Evolutionary conservation across 2,113 vertebrate genomes (phyloP).

Genomic region (Scophthalmus maximus): DNA sequence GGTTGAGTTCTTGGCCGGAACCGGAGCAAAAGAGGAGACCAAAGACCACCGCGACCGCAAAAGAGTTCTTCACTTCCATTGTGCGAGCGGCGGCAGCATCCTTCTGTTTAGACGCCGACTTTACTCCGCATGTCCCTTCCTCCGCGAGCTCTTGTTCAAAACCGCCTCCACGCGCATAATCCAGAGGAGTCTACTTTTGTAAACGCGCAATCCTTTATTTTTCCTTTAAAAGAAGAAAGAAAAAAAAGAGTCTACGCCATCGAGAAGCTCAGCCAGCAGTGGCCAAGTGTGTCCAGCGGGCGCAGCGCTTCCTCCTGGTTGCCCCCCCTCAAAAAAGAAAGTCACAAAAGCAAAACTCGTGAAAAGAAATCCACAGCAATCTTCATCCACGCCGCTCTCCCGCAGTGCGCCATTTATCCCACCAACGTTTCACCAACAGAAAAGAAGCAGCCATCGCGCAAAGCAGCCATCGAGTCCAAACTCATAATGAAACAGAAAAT

Average conservation of each 20-base stretch:
- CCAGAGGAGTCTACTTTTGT: slow-evolving; percentile 12
- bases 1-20: slow-evolving; percentile 81
- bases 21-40: slow-evolving; percentile 72
- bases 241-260: too few species aligned
- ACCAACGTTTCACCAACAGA: slow-evolving; percentile 8
- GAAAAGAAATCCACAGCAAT: slow-evolving; percentile 37
- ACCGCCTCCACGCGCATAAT: slow-evolving; percentile 36
- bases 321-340: too few species aligned
- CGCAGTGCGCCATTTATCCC: slow-evolving; percentile 45
- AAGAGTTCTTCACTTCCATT: slow-evolving; percentile 83
- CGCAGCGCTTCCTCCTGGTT: slow-evolving; percentile 36
- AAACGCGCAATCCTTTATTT: slow-evolving; percentile 30
- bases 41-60: slow-evolving; percentile 72
- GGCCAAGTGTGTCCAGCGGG: slow-evolving; percentile 32
- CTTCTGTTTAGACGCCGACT: slow-evolving; percentile 79
- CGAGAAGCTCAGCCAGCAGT: slow-evolving; percentile 36
- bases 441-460: slow-evolving; percentile 24
- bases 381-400: slow-evolving; percentile 20
- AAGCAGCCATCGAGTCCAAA: slow-evolving; percentile 19
- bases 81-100: slow-evolving; percentile 82
- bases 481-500: slow-evolving; percentile 33
- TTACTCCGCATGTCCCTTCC: slow-evolving; percentile 70
- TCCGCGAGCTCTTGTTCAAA: slow-evolving; percentile 27
- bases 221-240: too few species aligned
- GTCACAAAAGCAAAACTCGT: slow-evolving; percentile 57